Percentiles rank a stretch among this genome's conserved stretches.
phyloP scores from a whole-genome alignment of 1,140 invertebrate genomes.

The Drosophila pseudoobscura region DNA sequence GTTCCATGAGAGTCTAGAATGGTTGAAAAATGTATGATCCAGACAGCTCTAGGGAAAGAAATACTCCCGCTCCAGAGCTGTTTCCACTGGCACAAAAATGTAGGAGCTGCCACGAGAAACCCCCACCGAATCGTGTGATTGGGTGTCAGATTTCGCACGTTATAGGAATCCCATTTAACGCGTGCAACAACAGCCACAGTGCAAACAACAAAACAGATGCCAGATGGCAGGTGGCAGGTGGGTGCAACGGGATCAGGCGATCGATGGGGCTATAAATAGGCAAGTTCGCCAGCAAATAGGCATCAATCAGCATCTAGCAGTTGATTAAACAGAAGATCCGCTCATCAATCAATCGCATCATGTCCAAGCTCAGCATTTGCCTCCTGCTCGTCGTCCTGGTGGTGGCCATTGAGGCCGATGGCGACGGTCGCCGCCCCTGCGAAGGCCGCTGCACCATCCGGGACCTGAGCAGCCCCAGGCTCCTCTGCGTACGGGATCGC shows the following conservation, averaged over 20 bases:
- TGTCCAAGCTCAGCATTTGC: conserved; percentile 56
- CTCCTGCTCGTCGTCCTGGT: conserved; percentile 35
- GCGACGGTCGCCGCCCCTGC: conserved; percentile 1
- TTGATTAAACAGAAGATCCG: background rate
- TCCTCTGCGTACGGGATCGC: conserved; percentile 44
- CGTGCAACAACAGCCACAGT: background rate
- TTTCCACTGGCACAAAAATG: too few species aligned
- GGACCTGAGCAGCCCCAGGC: background rate
- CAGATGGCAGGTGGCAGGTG: background rate
- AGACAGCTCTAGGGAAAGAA: too few species aligned
- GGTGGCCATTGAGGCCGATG: conserved; percentile 18
- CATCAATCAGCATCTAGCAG: conserved; percentile 6
- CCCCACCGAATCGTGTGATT: too few species aligned
- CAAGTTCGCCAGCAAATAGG: background rate
- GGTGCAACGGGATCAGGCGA: background rate
- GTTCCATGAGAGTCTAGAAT: too few species aligned
- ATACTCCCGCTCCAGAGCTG: too few species aligned
- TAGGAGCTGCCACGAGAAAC: too few species aligned
- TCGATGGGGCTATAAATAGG: conserved; percentile 17
- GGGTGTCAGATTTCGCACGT: background rate
- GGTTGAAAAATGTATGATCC: too few species aligned
- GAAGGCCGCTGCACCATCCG: conserved; percentile 47
- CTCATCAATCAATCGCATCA: conserved; percentile 9
- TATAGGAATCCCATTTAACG: background rate
- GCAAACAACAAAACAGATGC: conserved; percentile 8